Evolutionary conservation across 2,113 vertebrate genomes (phyloP).

Genomic region (Limnothrissa miodon): DNA sequence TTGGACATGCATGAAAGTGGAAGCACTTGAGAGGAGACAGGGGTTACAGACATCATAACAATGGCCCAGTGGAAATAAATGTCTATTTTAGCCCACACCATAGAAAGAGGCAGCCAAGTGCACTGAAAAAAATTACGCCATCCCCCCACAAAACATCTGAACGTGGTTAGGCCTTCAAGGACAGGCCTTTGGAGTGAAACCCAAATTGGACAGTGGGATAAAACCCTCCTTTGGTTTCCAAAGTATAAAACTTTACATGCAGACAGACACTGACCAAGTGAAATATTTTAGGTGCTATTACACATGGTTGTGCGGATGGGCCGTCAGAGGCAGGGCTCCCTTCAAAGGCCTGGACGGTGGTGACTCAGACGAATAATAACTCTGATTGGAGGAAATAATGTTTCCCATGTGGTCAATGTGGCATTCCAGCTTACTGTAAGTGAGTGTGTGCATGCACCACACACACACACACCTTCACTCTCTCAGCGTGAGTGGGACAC

Average conservation of each 20-base stretch:
- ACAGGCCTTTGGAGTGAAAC: neutral
- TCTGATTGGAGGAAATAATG: constrained; percentile 46
- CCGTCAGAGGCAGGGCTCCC: constrained; percentile 27
- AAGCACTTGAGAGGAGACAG: constrained; percentile 16
- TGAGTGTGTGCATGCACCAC: neutral
- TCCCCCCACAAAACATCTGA: constrained; percentile 21
- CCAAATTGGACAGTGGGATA: constrained; percentile 19
- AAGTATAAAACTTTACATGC: constrained; percentile 31
- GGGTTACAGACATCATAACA: constrained; percentile 35
- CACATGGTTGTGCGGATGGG: constrained; percentile 27
- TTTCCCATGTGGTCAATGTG: constrained; percentile 44
- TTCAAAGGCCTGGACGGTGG: constrained; percentile 35
- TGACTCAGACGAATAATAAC: constrained; percentile 48
- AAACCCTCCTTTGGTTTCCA: constrained; percentile 20
- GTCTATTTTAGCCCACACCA: constrained; percentile 6
- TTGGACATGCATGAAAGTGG: neutral
- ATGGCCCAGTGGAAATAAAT: constrained; percentile 22
- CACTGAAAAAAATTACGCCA: neutral
- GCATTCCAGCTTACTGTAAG: constrained; percentile 32
- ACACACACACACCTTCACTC: constrained; percentile 20
- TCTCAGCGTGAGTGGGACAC: constrained; percentile 41
- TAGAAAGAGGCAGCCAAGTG: neutral
- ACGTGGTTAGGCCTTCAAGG: constrained; percentile 27
- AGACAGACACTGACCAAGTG: constrained; percentile 20
- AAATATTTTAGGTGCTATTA: constrained; percentile 18